Percentiles rank a stretch among this genome's conserved stretches.
phyloP scores from a whole-genome alignment of 30 jellyfish, hydroid and myxozoan genomes.

The Turritopsis rubra region DNA sequence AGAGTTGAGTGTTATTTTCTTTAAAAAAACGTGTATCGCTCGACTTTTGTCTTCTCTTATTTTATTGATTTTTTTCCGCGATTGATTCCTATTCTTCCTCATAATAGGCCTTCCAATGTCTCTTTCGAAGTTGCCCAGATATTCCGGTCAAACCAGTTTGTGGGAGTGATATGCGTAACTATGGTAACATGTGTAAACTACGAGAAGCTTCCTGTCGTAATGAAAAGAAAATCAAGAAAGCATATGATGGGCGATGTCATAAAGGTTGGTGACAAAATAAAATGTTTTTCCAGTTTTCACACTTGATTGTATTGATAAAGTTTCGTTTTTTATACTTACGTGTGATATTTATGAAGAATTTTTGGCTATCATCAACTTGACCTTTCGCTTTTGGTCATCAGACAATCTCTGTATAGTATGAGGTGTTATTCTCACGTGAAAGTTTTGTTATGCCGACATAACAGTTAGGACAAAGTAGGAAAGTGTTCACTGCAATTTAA shows the following conservation, averaged over 20 bases:
- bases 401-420: no score
- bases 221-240: not conserved
- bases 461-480: no score
- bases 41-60: not conserved
- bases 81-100: not conserved
- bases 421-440: no score
- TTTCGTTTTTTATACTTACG: not conserved
- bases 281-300: not conserved
- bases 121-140: conserved; percentile 66
- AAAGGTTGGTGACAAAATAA: not conserved
- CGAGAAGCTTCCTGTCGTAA: conserved; percentile 19
- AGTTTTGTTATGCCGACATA: no score
- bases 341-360: no score
- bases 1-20: not conserved
- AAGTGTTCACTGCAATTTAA: no score
- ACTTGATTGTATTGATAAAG: not conserved
- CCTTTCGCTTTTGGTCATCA: no score
- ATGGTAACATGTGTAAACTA: conserved; percentile 62
- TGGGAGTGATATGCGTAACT: conserved; percentile 68
- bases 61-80: not conserved
- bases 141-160: conserved; percentile 88
- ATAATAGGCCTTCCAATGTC: not conserved
- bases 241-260: not conserved
- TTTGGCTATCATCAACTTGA: no score
- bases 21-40: not conserved